phyloP scores from a whole-genome alignment of 2,888 invertebrate species.

The Tridacna gigas region DNA sequence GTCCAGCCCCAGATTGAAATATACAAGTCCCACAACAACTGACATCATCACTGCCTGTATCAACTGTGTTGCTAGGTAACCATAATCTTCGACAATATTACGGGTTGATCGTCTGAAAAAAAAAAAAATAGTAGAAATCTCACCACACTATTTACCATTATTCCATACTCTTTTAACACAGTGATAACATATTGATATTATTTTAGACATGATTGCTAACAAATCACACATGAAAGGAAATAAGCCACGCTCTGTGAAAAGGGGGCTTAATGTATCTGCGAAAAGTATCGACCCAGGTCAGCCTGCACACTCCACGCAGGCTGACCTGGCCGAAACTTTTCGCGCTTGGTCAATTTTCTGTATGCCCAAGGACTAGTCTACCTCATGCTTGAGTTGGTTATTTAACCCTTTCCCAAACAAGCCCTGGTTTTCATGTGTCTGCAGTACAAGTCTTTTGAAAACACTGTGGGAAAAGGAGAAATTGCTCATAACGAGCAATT shows the following conservation, averaged over 20 bases:
- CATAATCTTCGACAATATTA: slow-evolving; percentile 78
- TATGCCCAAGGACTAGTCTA: too few species aligned
- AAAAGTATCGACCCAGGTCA: too few species aligned
- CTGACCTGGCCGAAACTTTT: too few species aligned
- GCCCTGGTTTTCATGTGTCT: not conserved
- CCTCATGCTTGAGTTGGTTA: not conserved
- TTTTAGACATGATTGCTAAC: too few species aligned
- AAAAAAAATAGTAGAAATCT: not conserved
- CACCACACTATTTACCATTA: too few species aligned
- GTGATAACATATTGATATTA: too few species aligned
- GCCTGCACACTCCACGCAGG: too few species aligned
- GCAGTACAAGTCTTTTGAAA: not conserved
- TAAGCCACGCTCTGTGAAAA: too few species aligned
- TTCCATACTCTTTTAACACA: too few species aligned
- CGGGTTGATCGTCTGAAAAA: slow-evolving; percentile 73
- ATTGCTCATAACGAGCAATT: not conserved
- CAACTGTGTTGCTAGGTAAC: slow-evolving; percentile 74
- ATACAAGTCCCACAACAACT: slow-evolving; percentile 77
- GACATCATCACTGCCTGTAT: slow-evolving; percentile 79
- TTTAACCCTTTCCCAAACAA: not conserved
- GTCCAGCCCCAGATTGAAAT: slow-evolving; percentile 70
- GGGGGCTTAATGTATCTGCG: too few species aligned
- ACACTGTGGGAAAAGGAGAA: not conserved
- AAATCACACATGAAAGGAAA: too few species aligned
- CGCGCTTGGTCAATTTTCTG: too few species aligned